Base-by-base conservation (phyloP, 2,888 invertebrate genomes). In the Oscheius onirici region DNA sequence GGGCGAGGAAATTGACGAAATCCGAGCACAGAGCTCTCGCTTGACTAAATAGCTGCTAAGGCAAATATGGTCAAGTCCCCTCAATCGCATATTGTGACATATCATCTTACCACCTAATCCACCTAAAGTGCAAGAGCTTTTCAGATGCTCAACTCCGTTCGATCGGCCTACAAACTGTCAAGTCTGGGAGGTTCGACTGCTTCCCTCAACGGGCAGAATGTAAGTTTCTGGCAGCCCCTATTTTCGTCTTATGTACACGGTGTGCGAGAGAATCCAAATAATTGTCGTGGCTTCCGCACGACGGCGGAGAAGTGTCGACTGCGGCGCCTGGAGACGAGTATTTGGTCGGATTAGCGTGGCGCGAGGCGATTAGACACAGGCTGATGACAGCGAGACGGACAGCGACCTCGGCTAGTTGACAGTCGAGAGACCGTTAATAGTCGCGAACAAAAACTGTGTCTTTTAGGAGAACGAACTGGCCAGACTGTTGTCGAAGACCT, bases 401-500 rank as follows among this genome's bases (percentile, higher is more conserved):
- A 26, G 44, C 41, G 67, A 54, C 55, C 67, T 68, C 55, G 67
- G n/a, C 22, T 24, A n/a, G 40, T 44, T 54, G 43, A 55, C 28
- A 49, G 52, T 52, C 22, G 52, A 52, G 20, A 52, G 52, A 20
- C 52, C 52, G 41, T 58, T 41, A 58, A 41, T 41, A 58, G 58
- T 6, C 40, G n/a, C n/a, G n/a, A n/a, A n/a, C n/a, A n/a, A n/a
- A 40, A 41, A 20, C 58, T 13, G 41, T 40, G 15, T 1, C 15
- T 73, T 76, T 82, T 91, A 93, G 89, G 90, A 93, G 46, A 88
- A 93, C 54, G 95, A 96, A 85, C 90, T 95, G 66, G 94, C 94
- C 15, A 92, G 93, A 77, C 92, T 93, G 67, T 90, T 97, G 24
- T 96, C 95, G 89, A 95, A 95, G 88, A 91, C 97, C 15, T 93